These are phyloP conservation scores for Pristionchus mayeri DNA, from an alignment of 2,888 invertebrate species.

Conservation along the genomic window DNA sequence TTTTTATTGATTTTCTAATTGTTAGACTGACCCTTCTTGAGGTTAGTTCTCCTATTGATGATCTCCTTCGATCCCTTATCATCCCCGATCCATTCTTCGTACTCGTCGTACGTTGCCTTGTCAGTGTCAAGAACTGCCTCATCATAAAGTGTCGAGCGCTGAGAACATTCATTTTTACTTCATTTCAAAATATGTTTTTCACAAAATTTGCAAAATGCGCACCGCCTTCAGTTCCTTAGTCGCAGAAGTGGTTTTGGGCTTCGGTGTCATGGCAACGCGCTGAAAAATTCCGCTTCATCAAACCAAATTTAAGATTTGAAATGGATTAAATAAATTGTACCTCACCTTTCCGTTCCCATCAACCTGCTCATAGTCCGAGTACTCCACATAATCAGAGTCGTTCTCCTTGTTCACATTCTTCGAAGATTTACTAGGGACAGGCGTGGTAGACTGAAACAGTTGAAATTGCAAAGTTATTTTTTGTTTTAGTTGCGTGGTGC, in stretches of 20 bases:
- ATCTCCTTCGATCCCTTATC: constrained; percentile 30
- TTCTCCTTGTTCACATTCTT: not conserved
- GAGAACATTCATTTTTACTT: not conserved
- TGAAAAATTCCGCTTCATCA: not conserved
- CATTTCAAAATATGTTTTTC: not conserved
- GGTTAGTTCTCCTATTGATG: constrained; percentile 9
- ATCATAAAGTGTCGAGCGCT: constrained; percentile 14
- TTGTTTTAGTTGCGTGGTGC: not conserved
- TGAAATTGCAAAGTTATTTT: not conserved
- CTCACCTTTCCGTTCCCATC: not conserved
- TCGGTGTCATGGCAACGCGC: not conserved
- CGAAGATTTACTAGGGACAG: not conserved
- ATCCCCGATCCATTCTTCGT: constrained; percentile 44
- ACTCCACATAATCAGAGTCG: not conserved
- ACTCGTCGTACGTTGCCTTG: constrained; percentile 29
- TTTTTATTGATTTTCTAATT: too few species aligned
- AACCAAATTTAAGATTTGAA: not conserved
- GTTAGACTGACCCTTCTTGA: not conserved
- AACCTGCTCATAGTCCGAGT: constrained; percentile 18
- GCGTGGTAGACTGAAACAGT: not conserved
- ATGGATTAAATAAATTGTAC: not conserved
- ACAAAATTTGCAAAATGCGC: not conserved
- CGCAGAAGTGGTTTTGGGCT: not conserved
- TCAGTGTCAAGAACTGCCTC: constrained; percentile 44
- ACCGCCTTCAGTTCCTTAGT: not conserved